A percentile compares a stretch with the other conserved stretches of the same genome.
Conservation (phyloP, 2,113 vertebrate genomes). For the Daboia siamensis region DNA sequence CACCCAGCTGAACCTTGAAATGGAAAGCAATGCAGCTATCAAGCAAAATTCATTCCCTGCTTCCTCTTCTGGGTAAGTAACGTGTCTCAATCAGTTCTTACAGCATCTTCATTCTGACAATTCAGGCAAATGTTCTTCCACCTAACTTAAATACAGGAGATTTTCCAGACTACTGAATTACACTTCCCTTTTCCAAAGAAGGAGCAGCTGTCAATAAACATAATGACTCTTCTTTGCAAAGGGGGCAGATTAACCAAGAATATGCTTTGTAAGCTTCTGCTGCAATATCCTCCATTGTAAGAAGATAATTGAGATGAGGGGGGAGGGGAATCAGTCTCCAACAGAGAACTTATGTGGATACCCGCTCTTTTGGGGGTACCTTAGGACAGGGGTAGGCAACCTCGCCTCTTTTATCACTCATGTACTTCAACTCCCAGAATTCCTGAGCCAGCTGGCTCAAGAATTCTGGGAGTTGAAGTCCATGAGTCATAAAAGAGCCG, state of each 20-base stretch:
- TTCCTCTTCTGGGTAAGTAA: background rate
- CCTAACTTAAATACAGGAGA: fast-evolving
- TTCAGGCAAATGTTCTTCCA: slow-evolving; percentile 19
- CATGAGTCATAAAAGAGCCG: too few species aligned
- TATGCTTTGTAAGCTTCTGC: fast-evolving
- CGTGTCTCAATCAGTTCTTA: background rate
- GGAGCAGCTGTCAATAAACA: background rate
- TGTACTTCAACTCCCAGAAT: too few species aligned
- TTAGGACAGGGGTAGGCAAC: too few species aligned
- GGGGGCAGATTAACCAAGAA: background rate
- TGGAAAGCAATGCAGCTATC: background rate
- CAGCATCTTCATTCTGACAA: background rate
- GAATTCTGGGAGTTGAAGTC: too few species aligned
- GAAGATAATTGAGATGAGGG: background rate
- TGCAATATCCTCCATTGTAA: background rate
- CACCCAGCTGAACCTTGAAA: background rate
- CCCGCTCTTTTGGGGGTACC: fast-evolving
- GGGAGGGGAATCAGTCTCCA: background rate
- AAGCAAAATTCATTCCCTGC: background rate
- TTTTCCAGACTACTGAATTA: slow-evolving; percentile 17
- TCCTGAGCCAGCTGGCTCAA: too few species aligned
- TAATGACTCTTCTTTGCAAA: fast-evolving
- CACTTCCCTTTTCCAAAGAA: slow-evolving; percentile 57
- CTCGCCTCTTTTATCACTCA: too few species aligned
- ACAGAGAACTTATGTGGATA: background rate